Base-by-base conservation (phyloP, 2,113 vertebrate genomes). In the Myotis yumanensis region DNA sequence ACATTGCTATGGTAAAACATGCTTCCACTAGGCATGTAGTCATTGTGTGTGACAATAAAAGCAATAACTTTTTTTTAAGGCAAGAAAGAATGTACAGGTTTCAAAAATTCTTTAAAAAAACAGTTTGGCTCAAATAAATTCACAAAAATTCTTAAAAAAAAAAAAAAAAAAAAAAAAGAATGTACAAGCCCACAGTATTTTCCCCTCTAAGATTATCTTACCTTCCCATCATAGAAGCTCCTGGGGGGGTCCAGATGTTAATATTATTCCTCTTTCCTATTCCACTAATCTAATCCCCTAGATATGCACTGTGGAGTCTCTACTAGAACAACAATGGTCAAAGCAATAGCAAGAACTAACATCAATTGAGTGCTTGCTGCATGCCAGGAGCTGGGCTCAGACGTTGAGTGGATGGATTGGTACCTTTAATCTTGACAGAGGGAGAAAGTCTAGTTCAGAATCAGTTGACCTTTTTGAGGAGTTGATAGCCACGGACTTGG, bases 21-120 rank as follows among this genome's bases (percentile, higher is more conserved):
- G 14, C 14, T 86, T 64, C 28, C 69, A 10, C 18, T 83, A 59
- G 52, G 12, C 35, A 73, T 7, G 37, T 57, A 51, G 64, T 66
- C 76, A 71, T 43, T 79, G 17, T 20, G 8, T 62, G 1, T 85
- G 68, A 30, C 54, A 81, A 22, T 72, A 48, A 72, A 5, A 90
- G 40, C 57, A 46, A 82, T 37, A 75, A 95, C 15, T 62, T 64
- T 82, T 88, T 89, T 73, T 89, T 43, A 87, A 95, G 51, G 32
- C 15, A 77, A 81, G 75, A 82, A 76, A 85, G 12, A 14, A 86
- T 91, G 91, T 79, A 16, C 1, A 79, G 37, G 37, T 37, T 37
- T 37, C 37, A 37, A 37, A 37, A 37, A 37, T 37, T 37, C 37
- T 37, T 37, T 37, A 37, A 37, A 37, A 37, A 37, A 37, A 37